Evolutionary conservation across 2,888 invertebrate species (phyloP), one percentile per base, ranked within the genome.

Genomic region (Ypsolopha scabrella): DNA sequence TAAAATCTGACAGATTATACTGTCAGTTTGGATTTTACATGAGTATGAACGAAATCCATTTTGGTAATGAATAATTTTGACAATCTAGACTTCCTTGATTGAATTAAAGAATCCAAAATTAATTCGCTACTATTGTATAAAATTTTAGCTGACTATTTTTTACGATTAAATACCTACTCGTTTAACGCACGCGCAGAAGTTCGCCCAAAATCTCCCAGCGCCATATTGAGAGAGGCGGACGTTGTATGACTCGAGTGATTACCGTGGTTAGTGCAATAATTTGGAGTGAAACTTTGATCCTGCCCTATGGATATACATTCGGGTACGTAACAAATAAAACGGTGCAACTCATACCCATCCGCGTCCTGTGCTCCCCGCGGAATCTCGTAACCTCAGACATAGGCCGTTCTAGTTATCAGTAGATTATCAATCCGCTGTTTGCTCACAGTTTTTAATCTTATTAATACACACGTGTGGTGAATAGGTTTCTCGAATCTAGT

Each of bases 401-500:
- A 87, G 86, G 88, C 88, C 86, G 87, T 87, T 88, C 87, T 88
- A 88, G 87, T 83, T 85, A 83, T 87, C 88, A 87, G 85, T 87
- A 88, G 83, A 87, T 87, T 82, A 85, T 87, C 86, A 85, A 87
- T 86, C 82, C 82, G 80, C 87, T 87, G 85, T 87, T 85, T 86
- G 86, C 86, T 87, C 87, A 88, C 80, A 79, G 77, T 83, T 89
- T 24, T 88, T 89, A 90, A 90, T 90, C 89, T 88, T 87, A 88
- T 90, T 90, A 89, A 85, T 88, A 87, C 85, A 88, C 89, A 89
- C 88, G 89, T 89, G 89, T 88, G 82, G 81, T 75, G 74, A 83
- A 79, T 83, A 87, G 90, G 91, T 91, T 92, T 92, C 92, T 88
- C 86, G 89, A 91, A 92, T 92, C 91, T 90, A 89, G 90, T 92